Evolutionary conservation across 1,140 invertebrate species (phyloP), one percentile per base, ranked within the genome.

Genomic region (Melipona quadrifasciata): DNA sequence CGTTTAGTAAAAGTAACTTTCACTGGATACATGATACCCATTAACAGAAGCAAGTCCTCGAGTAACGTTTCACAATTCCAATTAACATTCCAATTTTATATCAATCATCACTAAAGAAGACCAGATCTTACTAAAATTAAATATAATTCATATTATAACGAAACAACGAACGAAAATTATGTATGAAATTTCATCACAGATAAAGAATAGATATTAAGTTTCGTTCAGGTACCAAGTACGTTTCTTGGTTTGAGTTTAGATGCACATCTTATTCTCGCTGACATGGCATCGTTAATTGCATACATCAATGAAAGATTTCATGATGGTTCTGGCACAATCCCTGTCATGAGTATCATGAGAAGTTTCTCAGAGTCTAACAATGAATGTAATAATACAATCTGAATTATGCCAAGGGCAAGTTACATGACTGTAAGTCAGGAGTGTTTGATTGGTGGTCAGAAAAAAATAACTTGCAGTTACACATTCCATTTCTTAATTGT

Each of bases 321-420:
- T 16, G 0, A 11, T 24, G 24, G n/a, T 39, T 67, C 51, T n/a
- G 55, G 39, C 57, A 65, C n/a, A 57, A 31, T 55, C 11, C 27
- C 27, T 85, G 57, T 75, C 61, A 75, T 58, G 68, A 80, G 58
- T 84, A 80, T 73, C 53, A 73, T 75, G 79, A 55, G 86, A 87
- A 88, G 75, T 85, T 90, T 91, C 91, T 91, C 91, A 91, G 86
- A 89, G 73, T 24, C 77, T 89, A 87, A 92, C 91, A 91, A 92
- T 92, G 88, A 87, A 81, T 31, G 90, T 91, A 93, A 92, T 92
- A 89, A 91, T 89, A 91, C 80, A 90, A 92, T 74, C 84, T 81
- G 57, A 93, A 92, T 65, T 76, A 72, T 93, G 92, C 87, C 92
- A 93, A 93, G 92, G 91, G 88, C 91, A 87, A 85, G 68, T 91